A percentile compares a stretch with the other conserved stretches of the same genome.
These are phyloP conservation scores for Eupeodes latifasciatus DNA, from an alignment of 2,888 invertebrate genomes.

Conservation along the genomic window DNA sequence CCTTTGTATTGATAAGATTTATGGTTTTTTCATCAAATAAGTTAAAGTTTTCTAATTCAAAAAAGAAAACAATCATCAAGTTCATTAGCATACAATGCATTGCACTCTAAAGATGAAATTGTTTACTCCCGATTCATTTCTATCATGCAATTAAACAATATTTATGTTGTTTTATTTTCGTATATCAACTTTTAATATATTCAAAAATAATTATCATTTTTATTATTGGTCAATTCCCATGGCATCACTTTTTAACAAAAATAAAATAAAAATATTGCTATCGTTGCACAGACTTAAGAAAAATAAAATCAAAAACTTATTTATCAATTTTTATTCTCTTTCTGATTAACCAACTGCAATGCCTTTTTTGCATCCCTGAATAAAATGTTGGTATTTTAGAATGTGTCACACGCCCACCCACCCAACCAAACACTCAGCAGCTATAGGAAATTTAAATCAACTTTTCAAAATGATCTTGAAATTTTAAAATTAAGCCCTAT, in stretches of 20 bases:
- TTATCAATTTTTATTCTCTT: neutral
- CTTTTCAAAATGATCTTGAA: neutral
- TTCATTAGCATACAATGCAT: conserved; percentile 17
- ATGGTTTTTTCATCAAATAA: too few species aligned
- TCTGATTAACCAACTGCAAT: neutral
- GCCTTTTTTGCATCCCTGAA: conserved; percentile 13
- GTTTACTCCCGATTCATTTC: neutral
- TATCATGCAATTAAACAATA: neutral
- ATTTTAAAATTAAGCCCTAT: neutral
- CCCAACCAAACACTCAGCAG: neutral
- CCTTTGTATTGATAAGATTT: neutral
- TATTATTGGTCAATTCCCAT: conserved; percentile 10
- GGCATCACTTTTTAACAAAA: neutral
- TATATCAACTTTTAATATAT: neutral
- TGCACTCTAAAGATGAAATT: neutral
- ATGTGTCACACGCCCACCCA: neutral
- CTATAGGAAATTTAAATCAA: neutral
- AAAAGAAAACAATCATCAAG: neutral
- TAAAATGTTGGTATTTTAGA: neutral
- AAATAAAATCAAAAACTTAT: neutral
- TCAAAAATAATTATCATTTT: neutral
- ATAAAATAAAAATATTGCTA: neutral
- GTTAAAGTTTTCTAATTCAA: neutral
- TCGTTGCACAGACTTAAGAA: neutral
- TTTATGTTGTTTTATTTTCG: neutral